These are phyloP conservation scores for Ctenochaetus hawaiiensis DNA, from an alignment of 2,797 vertebrate genomes.

Conservation along the genomic window DNA sequence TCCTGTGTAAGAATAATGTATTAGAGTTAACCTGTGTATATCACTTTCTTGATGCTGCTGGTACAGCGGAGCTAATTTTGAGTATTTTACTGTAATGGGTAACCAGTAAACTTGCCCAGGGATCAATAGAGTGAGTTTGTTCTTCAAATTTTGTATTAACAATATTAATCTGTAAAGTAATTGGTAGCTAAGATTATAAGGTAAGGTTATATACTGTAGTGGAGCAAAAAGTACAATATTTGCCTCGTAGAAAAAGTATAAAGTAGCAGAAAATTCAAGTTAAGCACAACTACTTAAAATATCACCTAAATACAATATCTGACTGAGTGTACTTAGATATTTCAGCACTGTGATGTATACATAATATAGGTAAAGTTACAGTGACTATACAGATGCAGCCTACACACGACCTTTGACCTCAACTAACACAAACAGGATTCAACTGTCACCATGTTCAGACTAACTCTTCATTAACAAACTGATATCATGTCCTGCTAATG, in stretches of 20 bases:
- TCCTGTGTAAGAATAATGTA: background rate
- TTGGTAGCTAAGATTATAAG: background rate
- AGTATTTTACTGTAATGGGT: background rate
- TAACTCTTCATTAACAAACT: background rate
- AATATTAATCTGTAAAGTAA: background rate
- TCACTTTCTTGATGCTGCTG: background rate
- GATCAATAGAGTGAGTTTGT: background rate
- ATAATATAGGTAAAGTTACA: background rate
- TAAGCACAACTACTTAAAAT: background rate
- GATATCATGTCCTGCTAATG: fast-evolving
- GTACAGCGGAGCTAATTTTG: background rate
- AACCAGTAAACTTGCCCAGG: too few relatives aligned
- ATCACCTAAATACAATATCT: background rate
- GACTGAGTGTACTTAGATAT: background rate
- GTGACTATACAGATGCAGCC: background rate
- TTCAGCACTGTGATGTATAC: background rate
- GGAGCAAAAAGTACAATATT: background rate
- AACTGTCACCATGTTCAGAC: background rate
- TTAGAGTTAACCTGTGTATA: background rate
- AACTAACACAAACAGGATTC: background rate
- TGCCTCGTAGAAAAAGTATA: too few relatives aligned
- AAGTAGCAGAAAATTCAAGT: background rate
- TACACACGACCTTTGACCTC: conserved; percentile 52
- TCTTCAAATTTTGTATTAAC: too few relatives aligned
- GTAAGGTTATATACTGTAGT: too few relatives aligned